A percentile compares a stretch with the other conserved stretches of the same genome.
These are phyloP conservation scores for Trachelus tabidus DNA, from an alignment of 2,888 invertebrate species.

Conservation along the genomic window DNA sequence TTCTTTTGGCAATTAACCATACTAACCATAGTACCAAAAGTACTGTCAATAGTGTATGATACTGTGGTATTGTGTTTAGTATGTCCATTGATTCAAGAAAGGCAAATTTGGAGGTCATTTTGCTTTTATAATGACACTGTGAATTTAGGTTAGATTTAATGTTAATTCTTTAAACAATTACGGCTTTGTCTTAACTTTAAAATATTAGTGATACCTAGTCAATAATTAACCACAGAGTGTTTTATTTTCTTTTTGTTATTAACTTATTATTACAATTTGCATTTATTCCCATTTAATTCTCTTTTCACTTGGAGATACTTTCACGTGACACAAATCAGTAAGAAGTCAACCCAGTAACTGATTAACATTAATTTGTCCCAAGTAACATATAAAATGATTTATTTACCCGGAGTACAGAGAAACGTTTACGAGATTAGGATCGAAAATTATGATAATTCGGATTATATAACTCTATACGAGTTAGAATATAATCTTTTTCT, in stretches of 20 bases:
- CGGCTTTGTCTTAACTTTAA: not conserved
- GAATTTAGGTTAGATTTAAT: not conserved
- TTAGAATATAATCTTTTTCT: not conserved
- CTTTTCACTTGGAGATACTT: not conserved
- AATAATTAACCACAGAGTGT: not conserved
- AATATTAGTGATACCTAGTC: not conserved
- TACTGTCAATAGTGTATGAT: constrained; percentile 43
- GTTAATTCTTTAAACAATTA: not conserved
- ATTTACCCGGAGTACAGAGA: not conserved
- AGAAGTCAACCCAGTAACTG: not conserved
- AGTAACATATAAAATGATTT: not conserved
- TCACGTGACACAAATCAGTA: not conserved
- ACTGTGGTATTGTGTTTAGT: constrained; percentile 53
- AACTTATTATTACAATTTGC: not conserved
- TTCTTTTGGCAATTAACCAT: constrained; percentile 52
- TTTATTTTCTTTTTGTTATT: not conserved
- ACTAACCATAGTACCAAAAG: constrained; percentile 49
- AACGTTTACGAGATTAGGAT: not conserved
- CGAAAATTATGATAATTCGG: not conserved
- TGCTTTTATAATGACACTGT: constrained; percentile 13
- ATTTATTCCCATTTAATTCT: not conserved
- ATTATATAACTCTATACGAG: not conserved
- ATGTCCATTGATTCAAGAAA: constrained; percentile 56
- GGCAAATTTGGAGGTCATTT: constrained; percentile 51
- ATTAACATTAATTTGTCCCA: not conserved